A percentile compares a stretch with the other conserved stretches of the same genome.
Conservation (phyloP, 2,888 invertebrate species). For the Serripes groenlandicus region DNA sequence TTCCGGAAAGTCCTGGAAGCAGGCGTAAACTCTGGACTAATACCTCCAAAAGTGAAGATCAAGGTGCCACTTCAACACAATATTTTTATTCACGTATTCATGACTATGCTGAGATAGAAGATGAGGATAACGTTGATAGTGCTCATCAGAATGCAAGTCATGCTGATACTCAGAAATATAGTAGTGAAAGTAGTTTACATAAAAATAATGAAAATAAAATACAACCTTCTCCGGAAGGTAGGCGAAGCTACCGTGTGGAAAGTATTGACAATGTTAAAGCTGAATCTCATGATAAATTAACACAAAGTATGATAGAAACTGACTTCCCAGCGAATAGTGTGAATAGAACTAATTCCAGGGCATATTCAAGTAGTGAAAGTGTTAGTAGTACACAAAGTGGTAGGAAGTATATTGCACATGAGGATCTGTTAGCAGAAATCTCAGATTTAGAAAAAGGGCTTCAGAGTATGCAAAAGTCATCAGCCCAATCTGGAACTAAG, state of each 20-base stretch:
- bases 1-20: slow-evolving; percentile 74
- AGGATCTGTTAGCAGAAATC: slow-evolving; percentile 56
- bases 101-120: slow-evolving; percentile 82
- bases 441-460: slow-evolving; percentile 60
- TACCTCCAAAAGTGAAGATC: slow-evolving; percentile 57
- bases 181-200: slow-evolving; percentile 38
- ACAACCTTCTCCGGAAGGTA: slow-evolving; percentile 19
- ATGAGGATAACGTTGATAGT: slow-evolving; percentile 68
- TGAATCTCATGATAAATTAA: slow-evolving; percentile 54
- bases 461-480: slow-evolving; percentile 48
- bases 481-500: slow-evolving; percentile 33
- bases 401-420: slow-evolving; percentile 37
- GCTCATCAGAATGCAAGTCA: slow-evolving; percentile 2
- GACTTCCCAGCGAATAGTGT: slow-evolving; percentile 39
- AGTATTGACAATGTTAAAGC: slow-evolving; percentile 43
- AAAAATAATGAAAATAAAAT: slow-evolving; percentile 36
- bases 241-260: slow-evolving; percentile 55
- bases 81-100: slow-evolving; percentile 77
- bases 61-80: slow-evolving; percentile 26
- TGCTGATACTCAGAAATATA: slow-evolving; percentile 24
- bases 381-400: slow-evolving; percentile 23
- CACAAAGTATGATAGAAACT: slow-evolving; percentile 40
- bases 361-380: slow-evolving; percentile 35
- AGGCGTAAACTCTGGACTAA: slow-evolving; percentile 68
- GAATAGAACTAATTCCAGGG: neutral